Percentiles rank a stretch among this genome's conserved stretches.
phyloP scores from a whole-genome alignment of 2,888 invertebrate species.

The Biston betularia region DNA sequence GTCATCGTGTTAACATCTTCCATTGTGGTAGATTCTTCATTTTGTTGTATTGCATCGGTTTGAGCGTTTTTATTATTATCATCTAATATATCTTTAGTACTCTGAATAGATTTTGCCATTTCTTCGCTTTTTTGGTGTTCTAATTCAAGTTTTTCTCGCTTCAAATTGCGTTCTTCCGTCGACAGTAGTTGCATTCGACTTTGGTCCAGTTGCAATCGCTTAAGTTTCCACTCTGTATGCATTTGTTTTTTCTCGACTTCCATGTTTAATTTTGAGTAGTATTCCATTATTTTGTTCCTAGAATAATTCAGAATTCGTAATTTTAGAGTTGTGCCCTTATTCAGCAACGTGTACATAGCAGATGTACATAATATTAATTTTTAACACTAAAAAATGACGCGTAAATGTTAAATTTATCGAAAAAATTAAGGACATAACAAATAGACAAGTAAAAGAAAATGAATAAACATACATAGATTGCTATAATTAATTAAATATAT shows the following conservation, averaged over 20 bases:
- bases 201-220: slow-evolving; percentile 77
- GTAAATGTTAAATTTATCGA: too few relatives aligned
- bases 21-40: slow-evolving; percentile 12
- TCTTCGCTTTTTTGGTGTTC: slow-evolving; percentile 75
- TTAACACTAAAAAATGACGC: background rate
- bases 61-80: slow-evolving; percentile 45
- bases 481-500: too few relatives aligned
- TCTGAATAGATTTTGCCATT: slow-evolving; percentile 73
- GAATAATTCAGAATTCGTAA: slow-evolving; percentile 48
- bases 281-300: slow-evolving; percentile 87
- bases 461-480: too few relatives aligned
- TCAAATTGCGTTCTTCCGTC: slow-evolving; percentile 82
- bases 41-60: slow-evolving; percentile 16
- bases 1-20: slow-evolving; percentile 41
- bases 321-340: too few relatives aligned
- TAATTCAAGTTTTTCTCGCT: slow-evolving; percentile 83
- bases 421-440: too few relatives aligned
- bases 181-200: slow-evolving; percentile 77
- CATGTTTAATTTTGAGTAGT: slow-evolving; percentile 88
- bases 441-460: too few relatives aligned
- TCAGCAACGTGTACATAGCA: too few relatives aligned
- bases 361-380: too few relatives aligned
- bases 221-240: slow-evolving; percentile 86
- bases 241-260: slow-evolving; percentile 85
- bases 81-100: slow-evolving; percentile 56